Conservation (phyloP, 1,140 invertebrate genomes). For the Lasioglossum baleicum region DNA sequence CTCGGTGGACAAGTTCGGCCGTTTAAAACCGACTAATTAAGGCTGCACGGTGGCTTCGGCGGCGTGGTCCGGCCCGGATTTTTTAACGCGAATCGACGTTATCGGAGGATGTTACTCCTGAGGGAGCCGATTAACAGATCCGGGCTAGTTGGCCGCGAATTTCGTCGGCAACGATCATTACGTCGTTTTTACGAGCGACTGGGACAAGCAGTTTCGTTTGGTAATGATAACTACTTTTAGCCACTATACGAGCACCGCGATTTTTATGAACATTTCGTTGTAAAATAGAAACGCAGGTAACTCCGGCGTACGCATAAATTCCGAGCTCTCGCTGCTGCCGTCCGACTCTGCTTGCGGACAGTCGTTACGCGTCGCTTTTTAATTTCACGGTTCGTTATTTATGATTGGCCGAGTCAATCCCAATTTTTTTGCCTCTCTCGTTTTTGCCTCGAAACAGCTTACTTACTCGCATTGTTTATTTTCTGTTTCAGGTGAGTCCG, state of each 20-base stretch:
- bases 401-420: neutral
- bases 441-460: neutral
- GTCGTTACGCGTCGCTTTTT: neutral
- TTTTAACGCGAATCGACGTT: conserved; percentile 18
- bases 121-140: conserved; percentile 25
- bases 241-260: neutral
- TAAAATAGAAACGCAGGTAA: neutral
- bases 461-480: conserved; percentile 2
- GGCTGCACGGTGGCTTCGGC: neutral
- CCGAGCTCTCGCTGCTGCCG: no score
- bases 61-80: neutral
- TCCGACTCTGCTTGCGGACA: neutral
- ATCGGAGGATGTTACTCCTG: neutral
- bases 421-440: neutral
- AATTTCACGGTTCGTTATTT: conserved; percentile 15
- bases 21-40: conserved; percentile 34
- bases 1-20: neutral
- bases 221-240: conserved; percentile 15
- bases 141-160: conserved; percentile 33
- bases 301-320: neutral
- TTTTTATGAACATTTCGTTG: neutral
- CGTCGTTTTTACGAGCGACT: conserved; percentile 24
- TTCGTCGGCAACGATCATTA: conserved; percentile 24
- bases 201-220: conserved; percentile 6
- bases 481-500: conserved; percentile 53